phyloP scores from a whole-genome alignment of 2,888 invertebrate species.

The Andrena bicolor region DNA sequence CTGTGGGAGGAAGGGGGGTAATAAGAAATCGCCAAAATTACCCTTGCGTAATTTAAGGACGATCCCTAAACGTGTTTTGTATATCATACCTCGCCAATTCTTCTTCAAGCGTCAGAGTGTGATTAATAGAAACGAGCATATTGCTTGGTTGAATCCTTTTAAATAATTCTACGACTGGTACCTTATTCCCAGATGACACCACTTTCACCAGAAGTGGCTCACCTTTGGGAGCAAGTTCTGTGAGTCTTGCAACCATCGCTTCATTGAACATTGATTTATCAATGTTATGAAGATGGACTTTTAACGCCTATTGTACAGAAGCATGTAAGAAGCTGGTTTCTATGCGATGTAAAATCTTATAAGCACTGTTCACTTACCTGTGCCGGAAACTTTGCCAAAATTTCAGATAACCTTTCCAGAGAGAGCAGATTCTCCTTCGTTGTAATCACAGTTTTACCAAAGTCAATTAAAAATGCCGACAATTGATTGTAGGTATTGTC shows the following conservation, averaged over 20 bases:
- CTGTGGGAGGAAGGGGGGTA: too few relatives aligned
- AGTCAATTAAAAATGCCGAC: conserved; percentile 87
- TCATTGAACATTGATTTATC: conserved; percentile 85
- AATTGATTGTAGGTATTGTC: conserved; percentile 82
- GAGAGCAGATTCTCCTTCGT: conserved; percentile 83
- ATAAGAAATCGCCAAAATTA: too few relatives aligned
- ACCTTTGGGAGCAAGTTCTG: conserved; percentile 86
- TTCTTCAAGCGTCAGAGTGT: conserved; percentile 89
- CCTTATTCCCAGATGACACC: conserved; percentile 40
- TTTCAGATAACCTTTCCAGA: conserved; percentile 84
- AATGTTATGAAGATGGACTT: conserved; percentile 87
- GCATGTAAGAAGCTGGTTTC: not conserved
- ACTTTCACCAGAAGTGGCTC: conserved; percentile 87
- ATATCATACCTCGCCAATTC: conserved; percentile 85
- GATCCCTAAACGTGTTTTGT: not conserved
- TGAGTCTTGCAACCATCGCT: conserved; percentile 82
- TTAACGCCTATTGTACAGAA: conserved; percentile 77
- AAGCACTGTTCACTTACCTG: conserved; percentile 80
- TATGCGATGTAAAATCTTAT: not conserved
- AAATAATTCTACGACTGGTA: conserved; percentile 89
- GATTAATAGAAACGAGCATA: conserved; percentile 90
- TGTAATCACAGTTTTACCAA: conserved; percentile 85
- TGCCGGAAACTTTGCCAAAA: conserved; percentile 83
- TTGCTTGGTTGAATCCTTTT: conserved; percentile 88
- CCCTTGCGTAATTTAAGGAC: too few relatives aligned